These are phyloP conservation scores for Palaemon carinicauda DNA, from an alignment of 1,140 invertebrate genomes.

Conservation along the genomic window DNA sequence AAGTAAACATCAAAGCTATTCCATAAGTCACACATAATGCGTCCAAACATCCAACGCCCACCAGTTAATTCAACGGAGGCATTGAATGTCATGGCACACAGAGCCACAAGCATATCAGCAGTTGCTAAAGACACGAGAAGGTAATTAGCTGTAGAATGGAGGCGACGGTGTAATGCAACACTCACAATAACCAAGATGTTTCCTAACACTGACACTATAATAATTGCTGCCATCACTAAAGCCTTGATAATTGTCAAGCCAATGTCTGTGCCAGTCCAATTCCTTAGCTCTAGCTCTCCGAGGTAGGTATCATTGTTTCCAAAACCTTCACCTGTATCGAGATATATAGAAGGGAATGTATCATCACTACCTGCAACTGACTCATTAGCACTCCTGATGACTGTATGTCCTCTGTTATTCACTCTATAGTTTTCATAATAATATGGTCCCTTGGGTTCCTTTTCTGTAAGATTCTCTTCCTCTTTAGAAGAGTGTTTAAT, in stretches of 20 bases:
- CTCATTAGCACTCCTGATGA: not conserved
- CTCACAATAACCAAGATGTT: constrained; percentile 86
- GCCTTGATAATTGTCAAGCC: constrained; percentile 30
- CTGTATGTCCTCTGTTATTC: not conserved
- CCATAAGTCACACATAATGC: constrained; percentile 91
- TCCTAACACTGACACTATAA: constrained; percentile 84
- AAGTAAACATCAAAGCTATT: constrained; percentile 76
- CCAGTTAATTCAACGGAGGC: constrained; percentile 82
- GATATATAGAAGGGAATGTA: not conserved
- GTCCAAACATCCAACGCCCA: constrained; percentile 83
- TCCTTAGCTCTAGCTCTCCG: not conserved
- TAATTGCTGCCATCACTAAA: constrained; percentile 78
- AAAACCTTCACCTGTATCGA: not conserved
- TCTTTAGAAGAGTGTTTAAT: too few species aligned
- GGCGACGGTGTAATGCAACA: constrained; percentile 75
- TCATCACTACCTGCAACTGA: too few species aligned
- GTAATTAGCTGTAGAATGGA: constrained; percentile 90
- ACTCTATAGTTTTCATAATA: not conserved
- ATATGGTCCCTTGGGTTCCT: not conserved
- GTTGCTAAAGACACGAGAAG: constrained; percentile 93
- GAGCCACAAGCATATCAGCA: constrained; percentile 89
- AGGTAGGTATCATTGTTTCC: not conserved
- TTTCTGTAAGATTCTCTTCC: not conserved
- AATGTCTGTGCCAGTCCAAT: constrained; percentile 21
- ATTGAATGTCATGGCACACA: constrained; percentile 95